Percentiles rank a stretch among this genome's conserved stretches.
These are phyloP conservation scores for Alosa sapidissima DNA, from an alignment of 2,797 vertebrate genomes.

Conservation along the genomic window DNA sequence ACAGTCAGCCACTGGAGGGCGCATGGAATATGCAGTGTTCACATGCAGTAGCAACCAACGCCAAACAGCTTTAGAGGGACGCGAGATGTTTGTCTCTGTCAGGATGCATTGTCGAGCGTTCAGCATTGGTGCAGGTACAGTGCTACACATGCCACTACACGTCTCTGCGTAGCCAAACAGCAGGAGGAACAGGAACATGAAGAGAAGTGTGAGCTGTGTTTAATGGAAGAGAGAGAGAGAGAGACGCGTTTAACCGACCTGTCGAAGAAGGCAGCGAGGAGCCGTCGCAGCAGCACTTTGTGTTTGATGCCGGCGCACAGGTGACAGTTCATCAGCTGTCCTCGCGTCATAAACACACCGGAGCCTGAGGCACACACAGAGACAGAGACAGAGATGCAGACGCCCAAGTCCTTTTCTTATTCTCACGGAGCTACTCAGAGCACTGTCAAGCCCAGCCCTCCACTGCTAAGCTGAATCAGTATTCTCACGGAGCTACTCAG, in stretches of 20 bases:
- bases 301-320: constrained; percentile 95
- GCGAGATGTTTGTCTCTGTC: background rate
- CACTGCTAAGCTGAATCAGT: background rate
- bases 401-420: background rate
- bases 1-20: constrained; percentile 60
- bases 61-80: background rate
- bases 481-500: background rate
- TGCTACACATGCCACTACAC: background rate
- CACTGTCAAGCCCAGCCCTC: background rate
- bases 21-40: constrained; percentile 17
- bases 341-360: constrained; percentile 93
- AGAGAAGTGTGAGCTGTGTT: background rate
- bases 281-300: constrained; percentile 90
- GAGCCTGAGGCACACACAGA: constrained; percentile 74
- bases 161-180: background rate
- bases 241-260: constrained; percentile 71
- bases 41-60: background rate
- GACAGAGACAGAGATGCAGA: background rate
- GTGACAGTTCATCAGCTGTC: constrained; percentile 98
- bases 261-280: constrained; percentile 96
- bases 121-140: background rate
- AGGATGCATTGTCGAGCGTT: background rate
- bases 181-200: background rate
- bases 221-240: background rate
- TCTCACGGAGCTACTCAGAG: background rate